phyloP scores from a whole-genome alignment of 1,140 invertebrate genomes.

The Calosoma granatense region DNA sequence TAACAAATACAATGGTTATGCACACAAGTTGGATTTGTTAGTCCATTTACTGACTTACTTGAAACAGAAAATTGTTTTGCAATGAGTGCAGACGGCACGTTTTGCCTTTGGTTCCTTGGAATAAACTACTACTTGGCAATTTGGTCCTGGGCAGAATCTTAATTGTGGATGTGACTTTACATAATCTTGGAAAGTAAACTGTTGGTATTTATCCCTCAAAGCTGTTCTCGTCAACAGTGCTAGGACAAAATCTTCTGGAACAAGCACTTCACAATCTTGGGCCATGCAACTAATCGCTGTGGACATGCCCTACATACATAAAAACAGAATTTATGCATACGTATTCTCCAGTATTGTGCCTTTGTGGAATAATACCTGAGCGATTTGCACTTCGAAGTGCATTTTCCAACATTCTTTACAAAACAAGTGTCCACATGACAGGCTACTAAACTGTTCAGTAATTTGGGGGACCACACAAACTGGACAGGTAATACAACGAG shows the following conservation, averaged over 20 bases:
- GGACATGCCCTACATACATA: conserved; percentile 45
- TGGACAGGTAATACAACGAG: conserved; percentile 39
- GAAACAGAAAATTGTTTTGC: conserved; percentile 74
- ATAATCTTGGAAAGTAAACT: conserved; percentile 92
- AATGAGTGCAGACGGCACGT: conserved; percentile 63
- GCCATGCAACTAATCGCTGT: conserved; percentile 94
- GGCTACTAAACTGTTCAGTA: conserved; percentile 58
- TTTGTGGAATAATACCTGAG: conserved; percentile 49
- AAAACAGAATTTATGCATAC: not conserved
- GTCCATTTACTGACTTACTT: conserved; percentile 27
- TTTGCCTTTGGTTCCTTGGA: conserved; percentile 71
- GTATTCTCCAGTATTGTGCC: not conserved
- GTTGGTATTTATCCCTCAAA: conserved; percentile 85
- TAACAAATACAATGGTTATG: too few species aligned
- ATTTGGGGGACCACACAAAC: conserved; percentile 47
- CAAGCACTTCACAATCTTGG: conserved; percentile 80
- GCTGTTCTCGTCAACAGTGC: conserved; percentile 67
- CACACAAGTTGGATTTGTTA: conserved; percentile 29
- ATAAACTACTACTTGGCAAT: conserved; percentile 80
- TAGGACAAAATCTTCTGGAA: conserved; percentile 92
- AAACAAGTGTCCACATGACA: conserved; percentile 86
- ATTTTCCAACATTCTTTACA: conserved; percentile 92
- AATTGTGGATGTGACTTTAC: conserved; percentile 86
- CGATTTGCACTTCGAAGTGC: conserved; percentile 93
- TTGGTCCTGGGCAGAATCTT: conserved; percentile 91